phyloP scores from a whole-genome alignment of 2,888 invertebrate species.

The Brachylomia viminalis region DNA sequence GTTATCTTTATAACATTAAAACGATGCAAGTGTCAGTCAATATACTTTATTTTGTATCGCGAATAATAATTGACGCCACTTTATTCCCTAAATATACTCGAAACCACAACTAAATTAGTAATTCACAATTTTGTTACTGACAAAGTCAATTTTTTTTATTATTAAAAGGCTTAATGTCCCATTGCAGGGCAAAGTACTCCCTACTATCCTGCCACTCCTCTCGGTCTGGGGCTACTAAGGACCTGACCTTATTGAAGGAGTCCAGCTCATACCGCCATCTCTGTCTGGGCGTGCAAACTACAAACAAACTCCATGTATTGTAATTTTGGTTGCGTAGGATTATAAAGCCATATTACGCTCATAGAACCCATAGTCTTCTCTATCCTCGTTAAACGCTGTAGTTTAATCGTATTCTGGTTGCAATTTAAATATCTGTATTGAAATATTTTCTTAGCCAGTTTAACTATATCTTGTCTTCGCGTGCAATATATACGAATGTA shows the following conservation, averaged over 20 bases:
- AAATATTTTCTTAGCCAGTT: conserved; percentile 46
- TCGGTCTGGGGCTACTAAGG: background rate
- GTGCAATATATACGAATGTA: conserved; percentile 58
- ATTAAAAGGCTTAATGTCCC: background rate
- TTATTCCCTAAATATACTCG: background rate
- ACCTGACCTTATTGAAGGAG: background rate
- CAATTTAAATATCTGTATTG: conserved; percentile 44
- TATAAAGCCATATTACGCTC: background rate
- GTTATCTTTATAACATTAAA: background rate
- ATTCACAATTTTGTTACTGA: background rate
- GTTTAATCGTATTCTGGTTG: conserved; percentile 13
- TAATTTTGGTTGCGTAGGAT: background rate
- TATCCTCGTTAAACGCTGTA: background rate
- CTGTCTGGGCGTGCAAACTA: background rate
- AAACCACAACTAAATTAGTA: background rate
- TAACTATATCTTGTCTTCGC: conserved; percentile 26
- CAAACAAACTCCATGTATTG: background rate
- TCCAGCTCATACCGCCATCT: background rate
- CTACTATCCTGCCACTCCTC: background rate
- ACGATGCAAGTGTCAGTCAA: background rate
- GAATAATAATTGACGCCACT: background rate
- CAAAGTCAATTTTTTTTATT: background rate
- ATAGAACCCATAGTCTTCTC: background rate
- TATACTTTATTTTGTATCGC: background rate
- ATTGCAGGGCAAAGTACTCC: background rate